A percentile compares a stretch with the other conserved stretches of the same genome.
Conservation (phyloP, 2,797 vertebrate species). For the Coendou prehensilis region DNA sequence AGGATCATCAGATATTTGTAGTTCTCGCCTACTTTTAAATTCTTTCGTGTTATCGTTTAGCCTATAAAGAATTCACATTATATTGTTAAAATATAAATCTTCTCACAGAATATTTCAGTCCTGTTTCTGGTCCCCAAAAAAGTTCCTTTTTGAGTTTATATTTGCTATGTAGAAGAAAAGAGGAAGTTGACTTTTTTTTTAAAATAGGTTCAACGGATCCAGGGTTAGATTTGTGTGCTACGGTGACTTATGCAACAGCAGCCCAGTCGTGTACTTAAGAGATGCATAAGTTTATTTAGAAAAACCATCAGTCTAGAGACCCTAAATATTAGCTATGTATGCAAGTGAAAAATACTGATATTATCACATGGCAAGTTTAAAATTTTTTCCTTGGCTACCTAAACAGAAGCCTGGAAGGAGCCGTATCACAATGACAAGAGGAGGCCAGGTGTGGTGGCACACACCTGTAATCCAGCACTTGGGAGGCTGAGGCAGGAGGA, state of each 20-base stretch:
- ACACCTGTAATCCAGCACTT: neutral
- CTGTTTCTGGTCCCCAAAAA: conserved; percentile 44
- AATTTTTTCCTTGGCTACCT: neutral
- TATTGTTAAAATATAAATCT: conserved; percentile 38
- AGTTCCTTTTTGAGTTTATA: conserved; percentile 38
- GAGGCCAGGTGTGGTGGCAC: neutral
- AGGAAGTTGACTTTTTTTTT: conserved; percentile 41
- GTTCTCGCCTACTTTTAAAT: neutral
- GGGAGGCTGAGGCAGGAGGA: neutral
- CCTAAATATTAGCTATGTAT: neutral
- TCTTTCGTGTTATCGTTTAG: neutral
- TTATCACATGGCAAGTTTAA: neutral
- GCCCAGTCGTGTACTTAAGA: neutral
- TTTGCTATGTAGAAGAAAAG: conserved; percentile 63
- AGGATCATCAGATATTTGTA: neutral
- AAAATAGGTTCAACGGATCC: neutral
- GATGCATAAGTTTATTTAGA: neutral
- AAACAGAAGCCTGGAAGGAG: conserved; percentile 36
- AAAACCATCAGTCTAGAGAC: conserved; percentile 16
- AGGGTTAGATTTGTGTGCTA: neutral
- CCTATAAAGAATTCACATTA: conserved; percentile 3
- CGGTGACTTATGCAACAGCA: neutral
- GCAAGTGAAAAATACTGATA: neutral
- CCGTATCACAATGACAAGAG: neutral
- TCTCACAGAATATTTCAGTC: conserved; percentile 43